phyloP scores from a whole-genome alignment of 2,888 invertebrate genomes.

The Stratiomys singularior region DNA sequence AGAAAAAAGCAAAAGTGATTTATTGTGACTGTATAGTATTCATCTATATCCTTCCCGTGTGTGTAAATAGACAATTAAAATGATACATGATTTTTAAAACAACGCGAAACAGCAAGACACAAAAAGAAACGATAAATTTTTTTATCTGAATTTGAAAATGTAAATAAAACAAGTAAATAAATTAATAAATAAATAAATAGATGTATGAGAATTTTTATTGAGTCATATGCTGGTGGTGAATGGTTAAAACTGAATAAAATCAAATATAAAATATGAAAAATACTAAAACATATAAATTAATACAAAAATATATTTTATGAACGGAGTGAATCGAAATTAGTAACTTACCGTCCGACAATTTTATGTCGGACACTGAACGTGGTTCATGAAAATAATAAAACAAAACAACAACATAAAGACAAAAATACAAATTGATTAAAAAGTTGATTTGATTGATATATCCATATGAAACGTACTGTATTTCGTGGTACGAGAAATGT shows the following conservation, averaged over 20 bases:
- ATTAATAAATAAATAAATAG: slow-evolving; percentile 19
- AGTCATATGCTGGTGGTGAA: slow-evolving; percentile 15
- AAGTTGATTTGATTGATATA: too few species aligned
- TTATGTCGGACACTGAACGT: slow-evolving; percentile 31
- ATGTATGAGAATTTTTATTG: slow-evolving; percentile 31
- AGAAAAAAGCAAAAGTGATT: slow-evolving; percentile 22
- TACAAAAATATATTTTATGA: slow-evolving; percentile 39
- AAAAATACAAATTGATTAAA: not conserved
- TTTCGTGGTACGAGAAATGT: slow-evolving; percentile 2
- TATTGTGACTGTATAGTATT: slow-evolving; percentile 25
- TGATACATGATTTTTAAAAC: slow-evolving; percentile 14
- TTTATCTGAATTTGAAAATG: slow-evolving; percentile 13
- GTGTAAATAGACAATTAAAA: slow-evolving; percentile 31
- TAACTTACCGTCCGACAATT: slow-evolving; percentile 21
- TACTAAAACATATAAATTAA: slow-evolving; percentile 15
- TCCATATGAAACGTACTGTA: not conserved
- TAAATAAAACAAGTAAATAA: slow-evolving; percentile 22
- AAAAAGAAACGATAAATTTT: not conserved
- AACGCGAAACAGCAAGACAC: not conserved
- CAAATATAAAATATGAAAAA: slow-evolving; percentile 29
- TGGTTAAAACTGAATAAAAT: slow-evolving; percentile 20
- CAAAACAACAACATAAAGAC: slow-evolving; percentile 12
- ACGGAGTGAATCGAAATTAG: not conserved
- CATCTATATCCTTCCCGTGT: not conserved
- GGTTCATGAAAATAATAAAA: slow-evolving; percentile 31